These are phyloP conservation scores for Beris chalybata DNA, from an alignment of 2,888 invertebrate genomes.

Conservation along the genomic window DNA sequence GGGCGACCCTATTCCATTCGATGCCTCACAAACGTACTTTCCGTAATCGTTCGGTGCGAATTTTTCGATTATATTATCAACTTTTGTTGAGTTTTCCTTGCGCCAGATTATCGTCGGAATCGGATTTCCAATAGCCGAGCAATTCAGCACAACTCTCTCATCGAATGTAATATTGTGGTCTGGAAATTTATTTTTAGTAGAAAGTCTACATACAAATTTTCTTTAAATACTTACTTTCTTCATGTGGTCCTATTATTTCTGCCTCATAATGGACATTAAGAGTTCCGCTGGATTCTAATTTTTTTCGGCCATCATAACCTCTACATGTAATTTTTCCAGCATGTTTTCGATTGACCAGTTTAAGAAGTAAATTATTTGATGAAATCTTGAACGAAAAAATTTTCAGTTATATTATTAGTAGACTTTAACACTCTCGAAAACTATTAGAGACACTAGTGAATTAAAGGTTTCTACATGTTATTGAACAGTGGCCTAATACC, in stretches of 20 bases:
- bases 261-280: constrained; percentile 62
- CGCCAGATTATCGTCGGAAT: constrained; percentile 50
- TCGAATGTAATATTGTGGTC: constrained; percentile 55
- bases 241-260: not conserved
- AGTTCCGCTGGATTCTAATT: constrained; percentile 57
- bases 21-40: constrained; percentile 5
- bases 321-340: constrained; percentile 61
- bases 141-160: constrained; percentile 56
- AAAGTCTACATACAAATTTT: not conserved
- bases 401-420: too few species aligned
- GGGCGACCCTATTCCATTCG: constrained; percentile 1
- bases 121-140: constrained; percentile 57
- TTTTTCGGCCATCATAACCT: constrained; percentile 63
- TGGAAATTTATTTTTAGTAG: not conserved
- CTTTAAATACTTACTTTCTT: not conserved
- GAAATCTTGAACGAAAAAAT: not conserved
- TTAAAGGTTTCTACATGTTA: too few species aligned
- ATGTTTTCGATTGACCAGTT: not conserved
- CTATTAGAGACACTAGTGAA: too few species aligned
- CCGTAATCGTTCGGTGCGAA: constrained; percentile 6
- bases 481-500: too few species aligned
- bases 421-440: too few species aligned
- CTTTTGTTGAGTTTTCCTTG: not conserved
- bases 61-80: not conserved
- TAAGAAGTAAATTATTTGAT: not conserved